These are phyloP conservation scores for Urocitellus parryii DNA, from an alignment of 2,113 vertebrate genomes.

Conservation along the genomic window DNA sequence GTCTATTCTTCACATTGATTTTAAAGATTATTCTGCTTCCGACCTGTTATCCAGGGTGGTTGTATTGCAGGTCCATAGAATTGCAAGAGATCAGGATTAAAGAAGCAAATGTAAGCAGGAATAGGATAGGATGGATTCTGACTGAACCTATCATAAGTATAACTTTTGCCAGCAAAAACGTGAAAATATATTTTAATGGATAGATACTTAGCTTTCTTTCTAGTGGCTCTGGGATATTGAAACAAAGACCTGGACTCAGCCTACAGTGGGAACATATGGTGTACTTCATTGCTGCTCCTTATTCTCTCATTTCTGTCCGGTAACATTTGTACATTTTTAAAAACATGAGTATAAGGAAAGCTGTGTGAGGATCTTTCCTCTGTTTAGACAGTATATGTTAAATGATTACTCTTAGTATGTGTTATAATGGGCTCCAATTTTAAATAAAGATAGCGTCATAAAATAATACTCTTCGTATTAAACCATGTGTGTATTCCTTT, in stretches of 20 bases:
- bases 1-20: constrained; percentile 25
- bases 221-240: constrained; percentile 30
- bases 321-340: background rate
- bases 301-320: constrained; percentile 26
- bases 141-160: constrained; percentile 42
- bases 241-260: constrained; percentile 62
- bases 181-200: constrained; percentile 21
- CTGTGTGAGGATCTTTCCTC: background rate
- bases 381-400: background rate
- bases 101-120: accelerated
- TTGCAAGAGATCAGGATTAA: background rate
- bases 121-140: background rate
- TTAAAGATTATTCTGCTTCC: constrained; percentile 55
- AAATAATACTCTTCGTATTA: background rate
- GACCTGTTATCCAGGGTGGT: constrained; percentile 54
- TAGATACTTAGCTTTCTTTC: background rate
- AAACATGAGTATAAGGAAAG: background rate
- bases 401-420: background rate
- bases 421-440: background rate
- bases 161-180: constrained; percentile 67
- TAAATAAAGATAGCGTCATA: background rate
- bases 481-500: constrained; percentile 16
- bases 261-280: constrained; percentile 33
- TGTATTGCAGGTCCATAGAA: constrained; percentile 59
- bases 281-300: constrained; percentile 53